These are phyloP conservation scores for Sclerurus mexicanus DNA, from an alignment of 2,113 vertebrate genomes.

Conservation along the genomic window DNA sequence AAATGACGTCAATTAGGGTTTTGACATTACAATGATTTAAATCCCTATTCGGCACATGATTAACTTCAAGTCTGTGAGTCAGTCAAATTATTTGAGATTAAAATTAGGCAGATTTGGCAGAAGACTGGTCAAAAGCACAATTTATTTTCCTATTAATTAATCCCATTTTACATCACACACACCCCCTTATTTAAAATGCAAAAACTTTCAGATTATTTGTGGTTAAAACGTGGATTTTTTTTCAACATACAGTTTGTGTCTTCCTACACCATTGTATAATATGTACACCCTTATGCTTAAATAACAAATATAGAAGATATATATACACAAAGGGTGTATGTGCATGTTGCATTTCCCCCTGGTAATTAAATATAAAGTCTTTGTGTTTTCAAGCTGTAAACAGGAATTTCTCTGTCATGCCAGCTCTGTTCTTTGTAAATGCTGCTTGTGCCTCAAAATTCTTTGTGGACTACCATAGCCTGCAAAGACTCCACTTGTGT, in stretches of 20 bases:
- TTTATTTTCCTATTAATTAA: not conserved
- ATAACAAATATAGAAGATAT: not conserved
- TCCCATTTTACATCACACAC: not conserved
- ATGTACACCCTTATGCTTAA: not conserved
- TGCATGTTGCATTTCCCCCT: not conserved
- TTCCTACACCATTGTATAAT: not conserved
- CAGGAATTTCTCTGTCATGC: not conserved
- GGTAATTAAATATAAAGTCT: not conserved
- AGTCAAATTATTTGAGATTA: not conserved
- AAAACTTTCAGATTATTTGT: not conserved
- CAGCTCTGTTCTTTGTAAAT: not conserved
- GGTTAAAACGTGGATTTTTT: not conserved
- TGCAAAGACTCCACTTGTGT: fast-evolving
- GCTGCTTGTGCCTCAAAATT: not conserved
- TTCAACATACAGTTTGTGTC: not conserved
- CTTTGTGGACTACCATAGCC: not conserved
- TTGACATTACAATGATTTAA: not conserved
- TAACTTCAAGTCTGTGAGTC: not conserved
- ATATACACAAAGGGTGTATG: not conserved
- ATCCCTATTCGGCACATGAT: not conserved
- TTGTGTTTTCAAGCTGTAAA: not conserved
- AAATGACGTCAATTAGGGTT: not conserved
- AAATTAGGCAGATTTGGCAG: not conserved
- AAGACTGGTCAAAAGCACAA: not conserved
- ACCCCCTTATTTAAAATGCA: not conserved